These are phyloP conservation scores for Bradypodion pumilum DNA, from an alignment of 2,797 vertebrate genomes.

Conservation along the genomic window DNA sequence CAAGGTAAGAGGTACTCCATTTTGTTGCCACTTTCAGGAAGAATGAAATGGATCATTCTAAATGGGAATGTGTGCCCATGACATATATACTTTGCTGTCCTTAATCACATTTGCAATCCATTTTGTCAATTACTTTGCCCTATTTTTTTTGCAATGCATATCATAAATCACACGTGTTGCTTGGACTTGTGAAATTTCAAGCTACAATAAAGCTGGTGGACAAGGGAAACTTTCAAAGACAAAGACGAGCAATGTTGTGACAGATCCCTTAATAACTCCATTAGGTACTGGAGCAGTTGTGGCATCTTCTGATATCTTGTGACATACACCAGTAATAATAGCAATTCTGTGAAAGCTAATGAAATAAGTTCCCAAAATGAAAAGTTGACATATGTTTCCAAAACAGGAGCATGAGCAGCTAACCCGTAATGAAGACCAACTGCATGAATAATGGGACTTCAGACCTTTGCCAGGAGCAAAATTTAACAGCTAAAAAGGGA, in stretches of 20 bases:
- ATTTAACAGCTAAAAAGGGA: neutral
- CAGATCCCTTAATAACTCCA: slow-evolving; percentile 26
- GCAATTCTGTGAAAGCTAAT: slow-evolving; percentile 17
- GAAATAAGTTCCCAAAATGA: slow-evolving; percentile 12
- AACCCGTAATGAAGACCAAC: neutral
- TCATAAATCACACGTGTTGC: slow-evolving; percentile 8
- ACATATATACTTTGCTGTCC: neutral
- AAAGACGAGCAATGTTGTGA: slow-evolving; percentile 31
- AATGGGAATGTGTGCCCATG: neutral
- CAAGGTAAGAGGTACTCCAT: neutral
- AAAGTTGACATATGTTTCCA: neutral
- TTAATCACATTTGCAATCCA: rapidly evolving
- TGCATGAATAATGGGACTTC: slow-evolving; percentile 22
- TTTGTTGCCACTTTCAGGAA: neutral
- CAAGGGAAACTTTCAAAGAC: slow-evolving; percentile 14
- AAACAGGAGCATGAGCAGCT: neutral
- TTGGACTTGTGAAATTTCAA: slow-evolving; percentile 5
- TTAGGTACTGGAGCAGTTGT: slow-evolving; percentile 8
- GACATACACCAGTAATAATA: neutral
- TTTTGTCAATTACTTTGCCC: neutral
- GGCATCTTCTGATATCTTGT: neutral
- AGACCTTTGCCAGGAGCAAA: neutral
- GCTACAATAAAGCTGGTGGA: neutral
- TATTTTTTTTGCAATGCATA: neutral
- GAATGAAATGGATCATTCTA: neutral